Evolutionary conservation across 2,797 vertebrate species (phyloP).

Genomic region (Echiichthys vipera): DNA sequence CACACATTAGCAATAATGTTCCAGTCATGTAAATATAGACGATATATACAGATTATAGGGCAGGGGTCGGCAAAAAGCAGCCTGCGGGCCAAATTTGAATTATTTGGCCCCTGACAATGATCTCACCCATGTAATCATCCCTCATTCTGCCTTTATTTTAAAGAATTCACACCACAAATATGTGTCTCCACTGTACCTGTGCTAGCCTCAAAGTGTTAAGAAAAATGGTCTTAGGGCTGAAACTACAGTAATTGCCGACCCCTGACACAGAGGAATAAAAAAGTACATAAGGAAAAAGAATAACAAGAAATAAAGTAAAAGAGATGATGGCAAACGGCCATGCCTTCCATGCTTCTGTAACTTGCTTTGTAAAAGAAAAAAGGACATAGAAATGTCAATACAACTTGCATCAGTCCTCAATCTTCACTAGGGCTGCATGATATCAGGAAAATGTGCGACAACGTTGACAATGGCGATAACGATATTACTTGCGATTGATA

Average conservation of each 20-base stretch:
- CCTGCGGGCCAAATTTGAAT: not conserved
- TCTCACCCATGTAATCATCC: too few species aligned
- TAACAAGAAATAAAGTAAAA: conserved; percentile 31
- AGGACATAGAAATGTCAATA: conserved; percentile 43
- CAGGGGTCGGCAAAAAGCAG: conserved; percentile 38
- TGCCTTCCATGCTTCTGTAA: conserved; percentile 79
- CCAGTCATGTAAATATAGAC: conserved; percentile 52
- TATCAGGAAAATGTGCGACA: too few species aligned
- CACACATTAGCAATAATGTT: conserved; percentile 18
- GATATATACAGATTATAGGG: not conserved
- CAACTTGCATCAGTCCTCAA: conserved; percentile 27
- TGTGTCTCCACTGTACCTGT: not conserved
- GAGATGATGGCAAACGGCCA: conserved; percentile 66
- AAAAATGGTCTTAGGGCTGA: conserved; percentile 2
- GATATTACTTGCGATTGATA: too few species aligned
- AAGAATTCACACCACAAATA: not conserved
- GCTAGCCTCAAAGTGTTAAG: not conserved
- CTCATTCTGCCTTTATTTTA: not conserved
- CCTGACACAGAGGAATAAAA: conserved; percentile 33
- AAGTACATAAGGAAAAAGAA: not conserved
- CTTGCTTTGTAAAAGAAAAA: conserved; percentile 48
- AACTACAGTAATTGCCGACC: conserved; percentile 31
- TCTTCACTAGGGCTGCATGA: too few species aligned
- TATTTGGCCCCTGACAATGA: not conserved
- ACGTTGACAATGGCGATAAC: too few species aligned